A percentile compares a stretch with the other conserved stretches of the same genome.
Conservation (phyloP, 2,113 vertebrate genomes). For the Herpetotheres cachinnans region DNA sequence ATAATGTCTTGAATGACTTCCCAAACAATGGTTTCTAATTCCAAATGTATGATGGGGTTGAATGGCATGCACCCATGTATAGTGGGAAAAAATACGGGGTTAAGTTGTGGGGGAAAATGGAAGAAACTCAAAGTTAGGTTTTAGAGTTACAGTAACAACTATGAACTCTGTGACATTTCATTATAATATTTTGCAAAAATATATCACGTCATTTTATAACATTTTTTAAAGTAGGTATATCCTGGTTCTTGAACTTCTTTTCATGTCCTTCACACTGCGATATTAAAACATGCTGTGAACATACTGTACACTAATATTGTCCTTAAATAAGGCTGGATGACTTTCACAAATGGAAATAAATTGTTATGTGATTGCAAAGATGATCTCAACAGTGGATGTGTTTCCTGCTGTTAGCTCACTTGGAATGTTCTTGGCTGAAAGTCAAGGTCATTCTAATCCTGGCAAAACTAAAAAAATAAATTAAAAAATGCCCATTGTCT, state of each 20-base stretch:
- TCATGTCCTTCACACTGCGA: neutral
- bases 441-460: conserved; percentile 51
- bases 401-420: conserved; percentile 56
- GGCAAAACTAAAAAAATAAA: neutral
- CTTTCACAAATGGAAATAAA: conserved; percentile 43
- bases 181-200: neutral
- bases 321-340: neutral
- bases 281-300: neutral
- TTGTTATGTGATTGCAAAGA: conserved; percentile 42
- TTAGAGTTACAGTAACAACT: neutral
- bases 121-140: neutral
- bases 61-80: neutral
- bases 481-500: conserved; percentile 41
- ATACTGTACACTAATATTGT: neutral
- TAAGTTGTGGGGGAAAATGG: neutral
- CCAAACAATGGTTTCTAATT: neutral
- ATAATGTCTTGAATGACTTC: neutral
- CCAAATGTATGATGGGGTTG: neutral
- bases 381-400: conserved; percentile 40
- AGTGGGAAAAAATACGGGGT: neutral
- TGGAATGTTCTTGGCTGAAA: conserved; percentile 65
- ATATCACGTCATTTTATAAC: neutral
- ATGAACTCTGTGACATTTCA: neutral
- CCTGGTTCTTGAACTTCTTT: neutral
- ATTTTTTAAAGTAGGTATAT: neutral